These are phyloP conservation scores for Malthinus seriepunctatus DNA, from an alignment of 2,888 invertebrate species.

Conservation along the genomic window DNA sequence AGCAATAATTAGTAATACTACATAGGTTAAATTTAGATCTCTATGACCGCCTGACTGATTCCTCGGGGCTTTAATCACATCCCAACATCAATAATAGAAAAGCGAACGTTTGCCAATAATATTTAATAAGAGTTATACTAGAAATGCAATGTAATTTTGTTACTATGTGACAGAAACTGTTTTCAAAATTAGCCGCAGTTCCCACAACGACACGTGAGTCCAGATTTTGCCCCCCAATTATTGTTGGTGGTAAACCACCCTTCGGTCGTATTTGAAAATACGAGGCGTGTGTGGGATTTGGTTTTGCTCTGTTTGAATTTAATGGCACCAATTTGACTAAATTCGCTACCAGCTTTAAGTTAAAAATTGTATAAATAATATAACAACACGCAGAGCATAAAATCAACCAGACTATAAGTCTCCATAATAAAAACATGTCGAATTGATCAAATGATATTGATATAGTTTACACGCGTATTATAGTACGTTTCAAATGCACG, in stretches of 20 bases:
- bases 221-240: conserved; percentile 27
- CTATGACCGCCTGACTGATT: conserved; percentile 26
- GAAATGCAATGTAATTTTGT: conserved; percentile 13
- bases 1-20: conserved; percentile 10
- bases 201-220: conserved; percentile 29
- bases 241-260: conserved; percentile 28
- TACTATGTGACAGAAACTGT: conserved; percentile 9
- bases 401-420: conserved; percentile 36
- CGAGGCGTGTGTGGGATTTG: conserved; percentile 28
- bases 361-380: conserved; percentile 28
- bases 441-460: conserved; percentile 39
- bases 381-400: conserved; percentile 34
- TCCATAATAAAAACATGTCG: conserved; percentile 31
- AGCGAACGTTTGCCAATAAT: conserved; percentile 16
- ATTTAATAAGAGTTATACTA: conserved; percentile 19
- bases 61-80: conserved; percentile 23
- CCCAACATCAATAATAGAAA: conserved; percentile 17
- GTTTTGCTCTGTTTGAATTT: conserved; percentile 20
- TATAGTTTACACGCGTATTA: conserved; percentile 37
- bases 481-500: conserved; percentile 25
- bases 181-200: conserved; percentile 16
- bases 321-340: conserved; percentile 8
- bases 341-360: not conserved
- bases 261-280: conserved; percentile 27
- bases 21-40: conserved; percentile 24